Percentiles rank a stretch among this genome's conserved stretches.
phyloP scores from a whole-genome alignment of 2,797 vertebrate genomes.

The Cirrhinus molitorella region DNA sequence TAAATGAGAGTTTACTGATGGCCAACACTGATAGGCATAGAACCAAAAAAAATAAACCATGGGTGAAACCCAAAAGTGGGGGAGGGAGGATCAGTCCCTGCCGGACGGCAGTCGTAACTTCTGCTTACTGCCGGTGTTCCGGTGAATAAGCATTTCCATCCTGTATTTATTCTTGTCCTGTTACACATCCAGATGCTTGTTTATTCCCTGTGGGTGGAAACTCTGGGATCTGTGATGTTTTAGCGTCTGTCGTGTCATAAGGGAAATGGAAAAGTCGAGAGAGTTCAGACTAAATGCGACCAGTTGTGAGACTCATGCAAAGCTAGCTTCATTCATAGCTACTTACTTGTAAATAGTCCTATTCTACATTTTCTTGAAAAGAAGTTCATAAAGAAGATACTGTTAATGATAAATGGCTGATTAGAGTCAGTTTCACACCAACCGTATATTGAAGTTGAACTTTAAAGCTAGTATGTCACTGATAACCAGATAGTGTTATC shows the following conservation, averaged over 20 bases:
- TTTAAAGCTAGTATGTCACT: constrained; percentile 14
- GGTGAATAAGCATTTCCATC: constrained; percentile 52
- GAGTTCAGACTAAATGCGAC: constrained; percentile 1
- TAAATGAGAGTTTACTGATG: constrained; percentile 28
- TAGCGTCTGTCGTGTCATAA: background rate
- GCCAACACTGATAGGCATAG: constrained; percentile 44
- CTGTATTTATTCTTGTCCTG: constrained; percentile 48
- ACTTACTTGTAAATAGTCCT: background rate
- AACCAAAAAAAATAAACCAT: constrained; percentile 21
- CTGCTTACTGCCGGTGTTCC: constrained; percentile 16
- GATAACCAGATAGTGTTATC: constrained; percentile 33
- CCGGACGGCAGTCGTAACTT: background rate
- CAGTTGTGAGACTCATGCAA: constrained; percentile 2
- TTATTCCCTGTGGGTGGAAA: constrained; percentile 40
- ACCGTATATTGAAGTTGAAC: background rate
- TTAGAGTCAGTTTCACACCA: constrained; percentile 35
- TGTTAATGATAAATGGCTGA: constrained; percentile 22
- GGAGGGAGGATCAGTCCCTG: constrained; percentile 1
- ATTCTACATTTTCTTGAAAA: background rate
- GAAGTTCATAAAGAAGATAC: constrained; percentile 11
- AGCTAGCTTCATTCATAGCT: background rate
- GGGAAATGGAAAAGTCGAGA: constrained; percentile 7
- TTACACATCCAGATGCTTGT: constrained; percentile 37
- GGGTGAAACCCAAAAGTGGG: constrained; percentile 38
- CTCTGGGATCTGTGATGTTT: constrained; percentile 13